These are phyloP conservation scores for Drosophila lacertosa DNA, from an alignment of 1,140 invertebrate genomes.

Conservation along the genomic window DNA sequence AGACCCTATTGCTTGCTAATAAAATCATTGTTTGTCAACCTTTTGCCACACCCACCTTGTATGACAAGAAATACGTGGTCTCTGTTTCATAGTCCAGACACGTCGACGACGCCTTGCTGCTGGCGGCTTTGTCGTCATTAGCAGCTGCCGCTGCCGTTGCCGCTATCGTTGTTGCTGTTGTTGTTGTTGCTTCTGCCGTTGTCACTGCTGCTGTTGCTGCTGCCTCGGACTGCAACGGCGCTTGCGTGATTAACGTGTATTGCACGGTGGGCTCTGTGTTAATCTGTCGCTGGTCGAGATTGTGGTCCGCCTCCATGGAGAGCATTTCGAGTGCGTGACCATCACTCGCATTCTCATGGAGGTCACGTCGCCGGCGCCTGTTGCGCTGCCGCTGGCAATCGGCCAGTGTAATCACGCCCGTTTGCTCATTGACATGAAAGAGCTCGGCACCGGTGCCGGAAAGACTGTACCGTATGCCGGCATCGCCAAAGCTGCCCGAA, in stretches of 20 bases:
- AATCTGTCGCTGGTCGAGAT: conserved; percentile 55
- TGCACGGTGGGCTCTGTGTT: conserved; percentile 76
- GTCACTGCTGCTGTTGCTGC: conserved; percentile 29
- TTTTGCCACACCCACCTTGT: conserved; percentile 87
- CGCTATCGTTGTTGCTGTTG: conserved; percentile 31
- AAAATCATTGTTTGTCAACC: conserved; percentile 9
- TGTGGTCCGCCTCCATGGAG: conserved; percentile 43
- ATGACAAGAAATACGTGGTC: conserved; percentile 92
- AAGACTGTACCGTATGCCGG: conserved; percentile 93
- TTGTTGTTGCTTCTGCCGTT: conserved; percentile 5
- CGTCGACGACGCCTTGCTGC: conserved; percentile 57
- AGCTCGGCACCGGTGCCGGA: conserved; percentile 93
- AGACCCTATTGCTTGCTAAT: conserved; percentile 1
- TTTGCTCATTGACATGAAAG: conserved; percentile 92
- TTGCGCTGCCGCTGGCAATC: conserved; percentile 86
- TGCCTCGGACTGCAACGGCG: conserved; percentile 35
- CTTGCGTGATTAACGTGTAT: conserved; percentile 74
- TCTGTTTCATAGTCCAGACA: conserved; percentile 95
- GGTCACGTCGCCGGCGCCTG: conserved; percentile 71
- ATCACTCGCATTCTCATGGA: conserved; percentile 43
- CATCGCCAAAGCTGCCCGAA: conserved; percentile 88
- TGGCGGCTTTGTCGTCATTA: conserved; percentile 65
- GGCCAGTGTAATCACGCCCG: conserved; percentile 92
- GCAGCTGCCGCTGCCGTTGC: conserved; percentile 45
- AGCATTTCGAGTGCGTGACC: conserved; percentile 60